Evolutionary conservation across 2,797 vertebrate genomes (phyloP), one percentile per base, ranked within the genome.

Genomic region (Microtus californicus): DNA sequence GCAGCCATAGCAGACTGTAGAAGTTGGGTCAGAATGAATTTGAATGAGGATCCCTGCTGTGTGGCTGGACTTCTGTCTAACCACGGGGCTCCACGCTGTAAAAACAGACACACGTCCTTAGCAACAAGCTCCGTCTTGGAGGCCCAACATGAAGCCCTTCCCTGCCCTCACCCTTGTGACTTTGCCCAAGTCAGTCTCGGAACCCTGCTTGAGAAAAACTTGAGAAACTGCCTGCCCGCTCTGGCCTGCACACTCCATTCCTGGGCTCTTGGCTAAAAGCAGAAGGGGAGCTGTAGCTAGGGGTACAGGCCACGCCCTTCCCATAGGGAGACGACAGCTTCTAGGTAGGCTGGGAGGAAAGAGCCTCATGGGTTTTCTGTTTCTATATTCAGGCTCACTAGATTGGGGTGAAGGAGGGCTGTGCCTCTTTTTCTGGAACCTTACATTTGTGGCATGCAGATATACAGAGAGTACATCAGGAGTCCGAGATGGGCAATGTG

Each of bases 231-330:
- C 51, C 67, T 2, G 23, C 74, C 0, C 11, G 4, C 19, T 51
- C 19, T 12, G 43, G 76, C 31, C 37, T 31, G 37, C 34, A 40
- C 31, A 8, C 43, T 43, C 6, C 13, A 14, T 27, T 45, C 88
- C 8, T 12, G 15, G 14, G 12, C 31, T 2, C 48, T 25, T 59
- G 69, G 54, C 54, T 59, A 59, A 51, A 87, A 4, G 8, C 51
- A 43, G 51, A 73, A 23, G 45, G 11, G 1, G 17, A 65, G 77
- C 17, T 12, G 5, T 54, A 37, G 56, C 34, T 21, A 37, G 34
- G 19, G 14, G 31, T 4, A 23, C 0, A 25, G 76, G 34, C 17
- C 8, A 23, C 3, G 0, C 14, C 0, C 10, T 43, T 29, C 40
- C 31, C 21, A 59, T 23, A 63, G 73, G 85, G 56, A 59, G 56